These are phyloP conservation scores for Pampus argenteus DNA, from an alignment of 2,797 vertebrate genomes.

Conservation along the genomic window DNA sequence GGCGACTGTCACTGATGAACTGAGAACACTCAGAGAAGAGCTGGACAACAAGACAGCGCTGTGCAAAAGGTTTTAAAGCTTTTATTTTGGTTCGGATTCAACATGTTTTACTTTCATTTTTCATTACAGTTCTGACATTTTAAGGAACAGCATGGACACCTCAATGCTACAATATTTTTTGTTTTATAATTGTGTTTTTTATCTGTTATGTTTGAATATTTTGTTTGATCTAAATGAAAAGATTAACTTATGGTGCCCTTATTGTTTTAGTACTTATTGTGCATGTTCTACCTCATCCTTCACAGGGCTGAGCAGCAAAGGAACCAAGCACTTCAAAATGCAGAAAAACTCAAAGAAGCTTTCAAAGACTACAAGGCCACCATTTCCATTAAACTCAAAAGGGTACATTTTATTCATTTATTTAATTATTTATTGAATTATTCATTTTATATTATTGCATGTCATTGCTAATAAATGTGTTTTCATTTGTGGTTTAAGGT, in stretches of 20 bases:
- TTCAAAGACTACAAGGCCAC: conserved; percentile 90
- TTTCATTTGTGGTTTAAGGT: conserved; percentile 59
- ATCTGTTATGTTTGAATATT: background rate
- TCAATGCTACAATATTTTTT: background rate
- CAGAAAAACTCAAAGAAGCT: conserved; percentile 88
- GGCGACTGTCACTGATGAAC: conserved; percentile 83
- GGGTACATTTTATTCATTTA: conserved; percentile 69
- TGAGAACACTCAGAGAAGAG: conserved; percentile 84
- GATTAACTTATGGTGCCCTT: background rate
- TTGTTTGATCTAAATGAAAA: background rate
- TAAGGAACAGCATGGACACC: background rate
- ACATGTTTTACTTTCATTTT: too few relatives aligned
- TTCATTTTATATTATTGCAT: background rate
- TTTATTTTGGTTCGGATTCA: background rate
- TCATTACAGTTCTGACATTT: background rate
- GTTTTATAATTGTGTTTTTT: background rate
- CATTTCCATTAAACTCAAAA: conserved; percentile 85
- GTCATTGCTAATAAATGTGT: background rate
- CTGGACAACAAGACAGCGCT: conserved; percentile 82
- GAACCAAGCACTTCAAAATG: conserved; percentile 90
- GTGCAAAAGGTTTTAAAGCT: conserved; percentile 86
- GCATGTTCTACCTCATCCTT: conserved; percentile 11
- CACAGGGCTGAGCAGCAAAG: conserved; percentile 91
- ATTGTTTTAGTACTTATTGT: background rate
- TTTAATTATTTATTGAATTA: too few relatives aligned